phyloP scores from a whole-genome alignment of 2,113 vertebrate species.

The Phylloscopus whistleri region DNA sequence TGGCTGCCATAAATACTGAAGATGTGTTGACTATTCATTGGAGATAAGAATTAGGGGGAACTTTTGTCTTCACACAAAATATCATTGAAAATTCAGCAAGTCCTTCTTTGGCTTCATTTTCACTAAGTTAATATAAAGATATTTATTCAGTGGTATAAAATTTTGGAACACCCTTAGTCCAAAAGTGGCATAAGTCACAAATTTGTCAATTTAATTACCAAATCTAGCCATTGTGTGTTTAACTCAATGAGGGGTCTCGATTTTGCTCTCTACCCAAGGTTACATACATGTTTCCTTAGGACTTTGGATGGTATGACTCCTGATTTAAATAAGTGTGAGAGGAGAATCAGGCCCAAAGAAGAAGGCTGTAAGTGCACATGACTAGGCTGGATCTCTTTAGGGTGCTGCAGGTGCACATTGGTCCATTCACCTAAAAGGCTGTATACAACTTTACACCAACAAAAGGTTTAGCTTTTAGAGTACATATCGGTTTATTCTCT shows the following conservation, averaged over 20 bases:
- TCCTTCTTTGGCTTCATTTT: not conserved
- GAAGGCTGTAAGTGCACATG: not conserved
- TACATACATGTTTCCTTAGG: not conserved
- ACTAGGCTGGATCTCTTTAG: not conserved
- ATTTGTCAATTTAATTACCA: not conserved
- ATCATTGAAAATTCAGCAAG: not conserved
- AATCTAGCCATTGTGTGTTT: not conserved
- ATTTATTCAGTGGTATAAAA: not conserved
- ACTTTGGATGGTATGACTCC: not conserved
- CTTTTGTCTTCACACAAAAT: not conserved
- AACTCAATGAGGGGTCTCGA: rapidly evolving
- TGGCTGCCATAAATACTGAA: not conserved
- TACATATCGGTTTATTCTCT: not conserved
- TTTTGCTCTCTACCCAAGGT: not conserved
- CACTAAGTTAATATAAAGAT: not conserved
- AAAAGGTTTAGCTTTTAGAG: not conserved
- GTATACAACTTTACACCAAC: not conserved
- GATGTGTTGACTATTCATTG: not conserved
- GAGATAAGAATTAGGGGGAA: not conserved
- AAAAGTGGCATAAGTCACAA: not conserved
- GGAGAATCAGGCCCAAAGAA: not conserved
- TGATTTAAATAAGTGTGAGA: not conserved
- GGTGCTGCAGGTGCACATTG: not conserved
- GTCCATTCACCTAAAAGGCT: not conserved
- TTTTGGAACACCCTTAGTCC: not conserved